Base-by-base conservation (phyloP, 2,797 vertebrate species). In the Brachyalestes nurse region DNA sequence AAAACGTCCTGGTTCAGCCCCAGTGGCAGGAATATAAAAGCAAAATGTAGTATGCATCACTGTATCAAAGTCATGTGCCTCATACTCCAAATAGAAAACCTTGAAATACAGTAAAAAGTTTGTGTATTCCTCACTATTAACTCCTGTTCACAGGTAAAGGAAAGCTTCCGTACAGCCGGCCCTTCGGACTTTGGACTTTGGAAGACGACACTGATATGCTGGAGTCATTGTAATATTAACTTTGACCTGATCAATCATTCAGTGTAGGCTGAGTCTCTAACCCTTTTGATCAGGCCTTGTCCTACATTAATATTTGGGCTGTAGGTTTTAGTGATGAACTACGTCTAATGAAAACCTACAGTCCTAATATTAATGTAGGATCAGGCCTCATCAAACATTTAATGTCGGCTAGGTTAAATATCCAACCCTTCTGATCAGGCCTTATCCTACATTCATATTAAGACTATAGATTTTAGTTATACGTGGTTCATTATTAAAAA, bases 111-210 rank as follows among this genome's bases (percentile, higher is more conserved):
- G 8, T 58, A 19, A 45, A 71, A 57, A 38, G 47, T 65, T 1
- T 55, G 10, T 53, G 4, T 21, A 21, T 19, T 49, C n/a, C 67
- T 75, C 21, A 62, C 71, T 42, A n/a, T 28, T 23, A 34, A 47
- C 47, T 74, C 45, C 13, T 0, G n/a, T 23, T 51, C 66, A 21
- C 17, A 23, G 71, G 60, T 45, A 81, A 61, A 66, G 25, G n/a
- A 80, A 49, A 49, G n/a, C 80, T 77, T 90, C 84, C 49, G 80
- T 84, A 70, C 81, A 76, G 91, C 89, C 40, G 8, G 90, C 82
- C 88, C 12, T 74, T 87, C 69, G 81, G 67, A 84, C 66, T 72
- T 81, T 89, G 92, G 90, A 94, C 93, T 94, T 95, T 93, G 91
- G 86, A 88, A 88, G 76, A 84, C 86, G 90, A 88, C 88, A 91